Base-by-base conservation (phyloP, 2,888 invertebrate species). In the Chelonus formosanus region DNA sequence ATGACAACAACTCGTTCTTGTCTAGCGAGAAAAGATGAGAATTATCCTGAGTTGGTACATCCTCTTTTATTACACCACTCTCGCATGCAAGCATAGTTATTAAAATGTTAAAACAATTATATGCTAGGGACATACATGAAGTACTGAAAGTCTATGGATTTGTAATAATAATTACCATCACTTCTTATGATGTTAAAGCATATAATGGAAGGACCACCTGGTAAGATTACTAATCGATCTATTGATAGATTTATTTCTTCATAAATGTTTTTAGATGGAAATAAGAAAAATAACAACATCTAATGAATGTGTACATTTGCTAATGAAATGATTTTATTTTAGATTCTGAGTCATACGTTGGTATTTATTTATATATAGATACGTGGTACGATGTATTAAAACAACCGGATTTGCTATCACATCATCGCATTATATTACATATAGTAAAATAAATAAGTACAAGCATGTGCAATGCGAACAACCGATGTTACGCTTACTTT, bases 91-190 rank as follows among this genome's bases (percentile, higher is more conserved):
- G 76, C 68, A 68, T 72, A 74, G 78, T 81, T 81, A 80, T 80
- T 81, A 81, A 80, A 80, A 80, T 78, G 77, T 79, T 78, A 76
- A 79, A 79, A 80, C 80, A 80, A 81, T 80, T 80, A 80, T 71
- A 75, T 74, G 73, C 74, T 74, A 73, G 74, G 74, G 74, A 74
- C 72, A 71, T 72, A 69, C 71, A 73, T 66, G 67, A 69, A 40
- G 40, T 40, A 40, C 40, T 56, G 55, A 47, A 58, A 44, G 44
- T 50, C 64, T 32, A 65, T 65, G 66, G 67, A 74, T 70, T 71
- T 68, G 67, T 74, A 54, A 67, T 63, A 73, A 75, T 78, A 79
- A 79, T 79, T 79, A 40, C 40, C 3, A 40, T 4, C 6, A 40
- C 40, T 40, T 40, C 40, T 40, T 40, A 6, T 6, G 40, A 40